These are phyloP conservation scores for Dreissena rostriformis DNA, from an alignment of 1,140 invertebrate species.

Conservation along the genomic window DNA sequence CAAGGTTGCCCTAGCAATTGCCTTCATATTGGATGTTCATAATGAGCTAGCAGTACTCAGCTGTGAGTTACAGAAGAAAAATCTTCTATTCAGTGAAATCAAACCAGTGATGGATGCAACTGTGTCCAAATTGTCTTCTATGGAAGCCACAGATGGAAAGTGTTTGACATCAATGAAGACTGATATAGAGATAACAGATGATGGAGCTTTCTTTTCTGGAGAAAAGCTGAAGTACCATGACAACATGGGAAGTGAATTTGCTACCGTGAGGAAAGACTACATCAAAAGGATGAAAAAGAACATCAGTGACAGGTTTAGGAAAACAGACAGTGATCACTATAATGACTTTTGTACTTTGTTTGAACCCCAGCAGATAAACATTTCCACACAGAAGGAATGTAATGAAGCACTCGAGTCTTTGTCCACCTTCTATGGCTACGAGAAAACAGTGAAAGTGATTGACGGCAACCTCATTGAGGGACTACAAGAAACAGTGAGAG, in stretches of 20 bases:
- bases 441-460: not conserved
- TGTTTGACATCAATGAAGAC: constrained; percentile 16
- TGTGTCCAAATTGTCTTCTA: not conserved
- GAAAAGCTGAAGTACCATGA: constrained; percentile 3
- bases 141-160: constrained; percentile 1
- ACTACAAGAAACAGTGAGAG: constrained; percentile 21
- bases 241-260: constrained; percentile 26
- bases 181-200: not conserved
- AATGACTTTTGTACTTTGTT: constrained; percentile 7
- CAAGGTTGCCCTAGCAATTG: constrained; percentile 16
- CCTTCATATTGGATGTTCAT: constrained; percentile 17
- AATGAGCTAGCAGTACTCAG: not conserved
- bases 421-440: constrained; percentile 4
- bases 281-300: too few species aligned
- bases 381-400: not conserved
- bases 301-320: too few species aligned
- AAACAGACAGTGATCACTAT: not conserved
- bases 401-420: not conserved
- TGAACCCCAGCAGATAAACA: not conserved
- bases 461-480: not conserved
- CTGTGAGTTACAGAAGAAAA: constrained; percentile 17
- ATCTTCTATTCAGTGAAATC: constrained; percentile 24
- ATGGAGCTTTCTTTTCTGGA: not conserved
- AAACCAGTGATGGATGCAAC: constrained; percentile 21
- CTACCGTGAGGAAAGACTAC: too few species aligned